Percentiles rank a stretch among this genome's conserved stretches.
These are phyloP conservation scores for Sebastes minor DNA, from an alignment of 2,797 vertebrate genomes.

Conservation along the genomic window DNA sequence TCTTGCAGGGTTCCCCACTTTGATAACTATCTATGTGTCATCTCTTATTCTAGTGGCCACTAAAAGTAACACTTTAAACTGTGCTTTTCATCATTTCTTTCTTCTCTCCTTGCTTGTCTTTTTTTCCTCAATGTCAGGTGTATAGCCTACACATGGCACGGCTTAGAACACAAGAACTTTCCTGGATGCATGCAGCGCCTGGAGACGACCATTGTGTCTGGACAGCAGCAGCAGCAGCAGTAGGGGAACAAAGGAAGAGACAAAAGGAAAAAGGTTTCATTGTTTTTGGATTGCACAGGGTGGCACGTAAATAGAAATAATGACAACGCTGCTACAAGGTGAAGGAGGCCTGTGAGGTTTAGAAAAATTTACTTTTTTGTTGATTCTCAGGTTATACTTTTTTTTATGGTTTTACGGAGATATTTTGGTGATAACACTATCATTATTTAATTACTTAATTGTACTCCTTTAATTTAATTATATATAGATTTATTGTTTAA, in stretches of 20 bases:
- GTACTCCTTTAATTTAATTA: neutral
- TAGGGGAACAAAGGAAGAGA: conserved; percentile 64
- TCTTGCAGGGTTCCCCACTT: neutral
- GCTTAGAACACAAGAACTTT: conserved; percentile 45
- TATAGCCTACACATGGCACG: neutral
- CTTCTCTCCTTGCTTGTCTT: neutral
- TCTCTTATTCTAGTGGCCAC: neutral
- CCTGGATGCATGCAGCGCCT: conserved; percentile 34
- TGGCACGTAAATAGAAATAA: conserved; percentile 26
- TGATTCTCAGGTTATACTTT: neutral
- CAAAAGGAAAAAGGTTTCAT: conserved; percentile 31
- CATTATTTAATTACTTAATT: neutral
- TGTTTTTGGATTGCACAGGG: conserved; percentile 35
- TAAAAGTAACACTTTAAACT: neutral
- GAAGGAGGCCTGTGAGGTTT: neutral
- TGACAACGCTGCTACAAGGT: neutral
- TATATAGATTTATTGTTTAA: neutral
- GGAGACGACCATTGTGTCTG: conserved; percentile 71
- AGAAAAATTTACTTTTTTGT: neutral
- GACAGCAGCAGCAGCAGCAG: conserved; percentile 50
- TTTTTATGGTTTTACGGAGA: neutral
- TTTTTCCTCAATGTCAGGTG: neutral
- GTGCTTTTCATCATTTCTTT: neutral
- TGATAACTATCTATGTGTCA: neutral
- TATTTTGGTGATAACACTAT: neutral